These are phyloP conservation scores for Spodoptera frugiperda DNA, from an alignment of 1,140 invertebrate species.

Conservation along the genomic window DNA sequence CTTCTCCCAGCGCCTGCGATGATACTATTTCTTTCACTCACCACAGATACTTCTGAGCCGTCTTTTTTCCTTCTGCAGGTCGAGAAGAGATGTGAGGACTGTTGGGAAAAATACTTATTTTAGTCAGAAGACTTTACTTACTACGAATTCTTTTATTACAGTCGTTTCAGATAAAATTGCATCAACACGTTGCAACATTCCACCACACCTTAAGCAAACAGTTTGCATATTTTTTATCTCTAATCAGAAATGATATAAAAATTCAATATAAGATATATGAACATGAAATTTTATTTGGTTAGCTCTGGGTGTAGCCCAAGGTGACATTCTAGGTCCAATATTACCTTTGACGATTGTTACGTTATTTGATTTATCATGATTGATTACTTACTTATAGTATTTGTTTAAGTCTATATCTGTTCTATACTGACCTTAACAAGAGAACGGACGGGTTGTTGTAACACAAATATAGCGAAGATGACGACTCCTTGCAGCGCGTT, in stretches of 20 bases:
- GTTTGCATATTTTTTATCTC: too few species aligned
- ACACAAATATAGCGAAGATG: conserved; percentile 87
- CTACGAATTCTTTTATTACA: neutral
- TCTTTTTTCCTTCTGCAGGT: conserved; percentile 73
- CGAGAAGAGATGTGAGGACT: conserved; percentile 74
- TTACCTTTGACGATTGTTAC: too few species aligned
- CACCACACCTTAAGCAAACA: too few species aligned
- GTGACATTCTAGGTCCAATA: too few species aligned
- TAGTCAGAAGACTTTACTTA: neutral
- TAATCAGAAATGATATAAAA: too few species aligned
- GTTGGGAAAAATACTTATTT: conserved; percentile 49
- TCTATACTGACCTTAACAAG: conserved; percentile 70
- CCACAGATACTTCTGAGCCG: conserved; percentile 77
- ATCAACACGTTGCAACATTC: too few species aligned
- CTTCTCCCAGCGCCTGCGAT: conserved; percentile 66
- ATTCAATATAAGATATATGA: too few species aligned
- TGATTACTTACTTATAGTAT: too few species aligned
- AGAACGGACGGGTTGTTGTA: conserved; percentile 84
- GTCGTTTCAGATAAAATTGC: neutral
- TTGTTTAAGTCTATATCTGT: neutral
- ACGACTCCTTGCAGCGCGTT: conserved; percentile 85
- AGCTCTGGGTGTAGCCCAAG: too few species aligned
- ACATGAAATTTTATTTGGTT: too few species aligned
- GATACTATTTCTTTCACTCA: conserved; percentile 79
- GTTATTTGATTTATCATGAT: too few species aligned